These are phyloP conservation scores for Hydrolagus affinis DNA, from an alignment of 2,113 vertebrate genomes.

Conservation along the genomic window DNA sequence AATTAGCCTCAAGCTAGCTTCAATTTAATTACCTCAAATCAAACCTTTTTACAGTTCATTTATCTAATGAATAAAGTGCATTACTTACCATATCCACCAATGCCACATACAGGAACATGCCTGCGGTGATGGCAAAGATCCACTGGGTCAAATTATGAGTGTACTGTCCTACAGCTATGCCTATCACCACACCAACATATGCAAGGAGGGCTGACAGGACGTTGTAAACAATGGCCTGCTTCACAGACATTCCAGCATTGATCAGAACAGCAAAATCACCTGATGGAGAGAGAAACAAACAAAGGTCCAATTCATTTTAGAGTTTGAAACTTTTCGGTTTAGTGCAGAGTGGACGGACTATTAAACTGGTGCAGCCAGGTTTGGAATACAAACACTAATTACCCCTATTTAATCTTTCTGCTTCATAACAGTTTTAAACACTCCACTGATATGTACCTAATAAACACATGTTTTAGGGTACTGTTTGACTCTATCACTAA, in stretches of 20 bases:
- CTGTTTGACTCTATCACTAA: background rate
- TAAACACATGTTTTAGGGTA: background rate
- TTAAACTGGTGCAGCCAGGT: background rate
- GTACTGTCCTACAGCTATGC: conserved; percentile 89
- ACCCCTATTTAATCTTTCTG: background rate
- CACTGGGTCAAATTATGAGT: conserved; percentile 88
- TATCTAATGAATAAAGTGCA: background rate
- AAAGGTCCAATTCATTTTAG: background rate
- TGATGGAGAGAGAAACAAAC: conserved; percentile 39
- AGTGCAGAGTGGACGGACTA: background rate
- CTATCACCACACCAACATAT: conserved; percentile 89
- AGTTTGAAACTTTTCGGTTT: background rate
- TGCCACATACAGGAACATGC: conserved; percentile 98
- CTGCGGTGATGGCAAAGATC: conserved; percentile 94
- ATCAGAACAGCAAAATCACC: conserved; percentile 96
- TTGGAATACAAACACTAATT: background rate
- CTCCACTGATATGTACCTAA: background rate
- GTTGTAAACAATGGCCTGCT: conserved; percentile 94
- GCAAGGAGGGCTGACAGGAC: conserved; percentile 94
- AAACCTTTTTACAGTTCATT: background rate
- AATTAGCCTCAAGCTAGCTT: background rate
- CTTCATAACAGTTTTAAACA: background rate
- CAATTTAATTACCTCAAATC: background rate
- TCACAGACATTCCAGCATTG: conserved; percentile 93
- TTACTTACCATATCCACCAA: conserved; percentile 91